phyloP scores from a whole-genome alignment of 2,797 vertebrate genomes.

The Urocyon cinereoargenteus region DNA sequence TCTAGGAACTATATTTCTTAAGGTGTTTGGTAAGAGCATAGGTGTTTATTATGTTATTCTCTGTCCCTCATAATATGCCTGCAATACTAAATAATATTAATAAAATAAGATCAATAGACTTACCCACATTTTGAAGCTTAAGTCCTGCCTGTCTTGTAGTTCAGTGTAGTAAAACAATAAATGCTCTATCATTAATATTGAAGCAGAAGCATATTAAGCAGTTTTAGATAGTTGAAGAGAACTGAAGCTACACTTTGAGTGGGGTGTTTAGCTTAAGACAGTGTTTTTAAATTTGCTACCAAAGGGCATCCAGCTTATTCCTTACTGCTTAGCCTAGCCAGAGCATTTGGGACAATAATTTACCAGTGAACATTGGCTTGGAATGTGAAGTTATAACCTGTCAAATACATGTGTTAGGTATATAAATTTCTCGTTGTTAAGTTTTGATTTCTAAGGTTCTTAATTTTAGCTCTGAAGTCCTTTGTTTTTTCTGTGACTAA shows the following conservation, averaged over 20 bases:
- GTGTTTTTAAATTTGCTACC: not conserved
- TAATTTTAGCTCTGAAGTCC: constrained; percentile 49
- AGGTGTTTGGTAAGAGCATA: constrained; percentile 34
- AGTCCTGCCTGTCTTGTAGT: not conserved
- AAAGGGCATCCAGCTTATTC: not conserved
- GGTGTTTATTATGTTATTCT: not conserved
- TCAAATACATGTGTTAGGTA: not conserved
- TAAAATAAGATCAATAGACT: not conserved
- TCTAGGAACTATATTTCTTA: constrained; percentile 40
- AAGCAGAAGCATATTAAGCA: not conserved
- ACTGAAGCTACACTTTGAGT: not conserved
- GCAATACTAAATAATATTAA: constrained; percentile 42
- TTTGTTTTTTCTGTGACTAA: constrained; percentile 45
- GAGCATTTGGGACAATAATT: not conserved
- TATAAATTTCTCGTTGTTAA: constrained; percentile 50
- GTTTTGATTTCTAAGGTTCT: not conserved
- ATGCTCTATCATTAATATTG: not conserved
- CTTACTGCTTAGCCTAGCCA: constrained; percentile 9
- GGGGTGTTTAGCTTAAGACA: not conserved
- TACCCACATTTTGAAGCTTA: not conserved
- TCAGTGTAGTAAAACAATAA: not conserved
- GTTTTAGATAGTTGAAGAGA: constrained; percentile 17
- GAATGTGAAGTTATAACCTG: constrained; percentile 46
- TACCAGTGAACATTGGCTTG: not conserved
- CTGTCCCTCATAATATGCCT: not conserved